A percentile compares a stretch with the other conserved stretches of the same genome.
Evolutionary conservation across 2,797 vertebrate species (phyloP).

Genomic region (Tapera naevia): DNA sequence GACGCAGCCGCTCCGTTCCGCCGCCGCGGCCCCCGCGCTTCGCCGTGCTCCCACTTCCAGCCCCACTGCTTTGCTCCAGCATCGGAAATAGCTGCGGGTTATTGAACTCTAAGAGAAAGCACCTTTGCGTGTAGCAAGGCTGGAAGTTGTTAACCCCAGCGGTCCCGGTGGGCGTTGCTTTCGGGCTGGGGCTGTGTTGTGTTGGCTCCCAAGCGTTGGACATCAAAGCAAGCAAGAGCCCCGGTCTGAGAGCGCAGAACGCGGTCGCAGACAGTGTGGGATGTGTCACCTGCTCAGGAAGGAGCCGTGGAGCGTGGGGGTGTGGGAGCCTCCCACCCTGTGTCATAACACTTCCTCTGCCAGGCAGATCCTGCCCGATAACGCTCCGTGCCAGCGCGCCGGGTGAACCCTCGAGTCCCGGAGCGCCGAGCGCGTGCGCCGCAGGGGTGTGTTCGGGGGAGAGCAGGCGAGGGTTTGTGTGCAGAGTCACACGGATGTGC

Average conservation of each 20-base stretch:
- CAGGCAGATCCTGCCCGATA: neutral
- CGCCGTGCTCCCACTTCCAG: neutral
- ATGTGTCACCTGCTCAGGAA: neutral
- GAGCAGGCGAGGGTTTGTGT: neutral
- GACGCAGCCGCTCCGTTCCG: no score
- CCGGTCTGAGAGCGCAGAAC: neutral
- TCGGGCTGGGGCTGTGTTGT: no score
- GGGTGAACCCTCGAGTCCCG: neutral
- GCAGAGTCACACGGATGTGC: neutral
- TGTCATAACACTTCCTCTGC: neutral
- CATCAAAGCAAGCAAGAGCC: neutral
- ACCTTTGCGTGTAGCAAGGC: neutral
- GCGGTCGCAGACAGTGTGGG: neutral
- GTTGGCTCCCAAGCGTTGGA: neutral
- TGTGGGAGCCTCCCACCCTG: neutral
- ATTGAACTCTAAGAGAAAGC: neutral
- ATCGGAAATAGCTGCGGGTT: neutral
- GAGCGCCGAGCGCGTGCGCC: rapidly evolving
- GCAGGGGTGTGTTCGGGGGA: neutral
- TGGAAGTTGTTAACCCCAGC: neutral
- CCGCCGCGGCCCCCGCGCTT: neutral
- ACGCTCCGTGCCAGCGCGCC: neutral
- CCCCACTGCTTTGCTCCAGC: neutral
- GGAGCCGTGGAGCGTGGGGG: neutral
- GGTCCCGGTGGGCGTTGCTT: neutral